phyloP scores from a whole-genome alignment of 1,140 invertebrate species.

The Harlomillsia oculata region DNA sequence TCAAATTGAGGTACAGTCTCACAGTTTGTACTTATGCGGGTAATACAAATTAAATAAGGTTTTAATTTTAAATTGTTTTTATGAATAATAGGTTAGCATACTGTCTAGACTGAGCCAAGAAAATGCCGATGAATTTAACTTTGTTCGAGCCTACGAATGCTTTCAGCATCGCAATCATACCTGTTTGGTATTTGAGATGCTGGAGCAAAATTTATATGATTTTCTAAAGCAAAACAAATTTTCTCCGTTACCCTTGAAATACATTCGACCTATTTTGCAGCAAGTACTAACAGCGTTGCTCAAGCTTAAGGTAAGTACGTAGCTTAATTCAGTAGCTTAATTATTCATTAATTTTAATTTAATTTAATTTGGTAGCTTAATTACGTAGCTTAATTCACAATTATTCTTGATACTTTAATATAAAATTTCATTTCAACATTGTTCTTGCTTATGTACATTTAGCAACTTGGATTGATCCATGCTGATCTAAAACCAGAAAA shows the following conservation, averaged over 20 bases:
- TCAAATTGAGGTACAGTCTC: constrained; percentile 80
- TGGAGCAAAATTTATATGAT: constrained; percentile 99
- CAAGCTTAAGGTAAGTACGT: constrained; percentile 77
- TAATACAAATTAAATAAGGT: neutral
- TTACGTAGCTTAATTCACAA: neutral
- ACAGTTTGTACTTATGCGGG: neutral
- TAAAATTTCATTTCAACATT: too few relatives aligned
- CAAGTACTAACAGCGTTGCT: constrained; percentile 96
- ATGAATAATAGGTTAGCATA: constrained; percentile 68
- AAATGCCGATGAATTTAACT: constrained; percentile 99
- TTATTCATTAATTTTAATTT: too few relatives aligned
- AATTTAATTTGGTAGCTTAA: neutral
- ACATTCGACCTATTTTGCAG: constrained; percentile 95
- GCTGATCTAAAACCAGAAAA: constrained; percentile 99
- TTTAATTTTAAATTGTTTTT: neutral
- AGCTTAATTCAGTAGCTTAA: neutral
- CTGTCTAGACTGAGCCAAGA: constrained; percentile 93
- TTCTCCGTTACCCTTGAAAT: constrained; percentile 92
- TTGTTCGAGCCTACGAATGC: constrained; percentile 98
- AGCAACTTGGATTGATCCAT: constrained; percentile 97
- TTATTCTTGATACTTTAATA: too few relatives aligned
- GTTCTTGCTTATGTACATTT: constrained; percentile 36
- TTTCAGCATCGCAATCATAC: constrained; percentile 99
- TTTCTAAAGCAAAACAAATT: constrained; percentile 99
- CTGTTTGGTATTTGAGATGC: constrained; percentile 99